Percentiles rank a stretch among this genome's conserved stretches.
Conservation (phyloP, 2,888 invertebrate species). For the Scrobipalpa atriplicella region DNA sequence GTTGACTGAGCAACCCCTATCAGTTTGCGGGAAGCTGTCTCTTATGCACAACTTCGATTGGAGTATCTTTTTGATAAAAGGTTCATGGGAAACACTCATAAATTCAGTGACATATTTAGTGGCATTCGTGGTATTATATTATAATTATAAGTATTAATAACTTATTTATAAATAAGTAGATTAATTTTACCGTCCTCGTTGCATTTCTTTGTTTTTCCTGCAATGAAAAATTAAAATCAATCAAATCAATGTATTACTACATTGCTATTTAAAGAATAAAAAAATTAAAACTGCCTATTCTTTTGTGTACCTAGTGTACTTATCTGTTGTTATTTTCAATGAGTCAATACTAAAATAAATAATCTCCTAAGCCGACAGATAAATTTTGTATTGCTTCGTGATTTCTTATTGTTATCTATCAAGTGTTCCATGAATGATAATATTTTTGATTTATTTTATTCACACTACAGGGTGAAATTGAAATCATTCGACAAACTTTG, state of each 20-base stretch:
- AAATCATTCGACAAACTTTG: too few relatives aligned
- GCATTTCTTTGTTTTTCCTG: conserved; percentile 73
- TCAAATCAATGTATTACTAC: background rate
- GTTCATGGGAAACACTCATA: background rate
- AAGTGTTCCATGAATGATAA: background rate
- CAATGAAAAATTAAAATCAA: conserved; percentile 40
- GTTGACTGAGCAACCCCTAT: too few relatives aligned
- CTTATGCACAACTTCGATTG: background rate
- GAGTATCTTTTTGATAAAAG: background rate
- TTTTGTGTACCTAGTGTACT: too few relatives aligned
- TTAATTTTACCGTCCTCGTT: conserved; percentile 64
- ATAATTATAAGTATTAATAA: background rate
- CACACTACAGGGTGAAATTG: conserved; percentile 47
- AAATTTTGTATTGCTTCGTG: background rate
- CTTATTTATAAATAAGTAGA: background rate
- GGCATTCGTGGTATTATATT: background rate
- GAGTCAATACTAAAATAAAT: background rate
- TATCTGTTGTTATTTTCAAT: background rate
- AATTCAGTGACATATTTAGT: too few relatives aligned
- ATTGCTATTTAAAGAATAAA: too few relatives aligned
- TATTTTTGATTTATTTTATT: background rate
- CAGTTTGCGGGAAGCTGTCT: too few relatives aligned
- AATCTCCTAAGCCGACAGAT: background rate
- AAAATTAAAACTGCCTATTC: too few relatives aligned
- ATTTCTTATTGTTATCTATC: background rate